Evolutionary conservation across 2,797 vertebrate genomes (phyloP).

Genomic region (Coranthus polyacanthus): DNA sequence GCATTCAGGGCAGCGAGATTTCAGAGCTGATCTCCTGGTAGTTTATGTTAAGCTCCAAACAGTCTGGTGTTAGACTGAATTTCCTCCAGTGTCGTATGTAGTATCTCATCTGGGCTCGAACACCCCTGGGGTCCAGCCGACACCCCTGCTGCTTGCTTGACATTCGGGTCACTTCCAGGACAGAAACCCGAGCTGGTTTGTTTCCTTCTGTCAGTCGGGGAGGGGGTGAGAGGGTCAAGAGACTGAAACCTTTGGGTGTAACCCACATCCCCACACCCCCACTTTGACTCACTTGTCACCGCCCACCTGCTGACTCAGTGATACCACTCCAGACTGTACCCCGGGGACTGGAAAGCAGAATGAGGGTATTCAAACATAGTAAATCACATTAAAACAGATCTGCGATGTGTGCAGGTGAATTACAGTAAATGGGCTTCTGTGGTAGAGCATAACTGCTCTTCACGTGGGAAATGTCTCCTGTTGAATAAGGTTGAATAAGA

Average conservation of each 20-base stretch:
- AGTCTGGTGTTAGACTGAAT: slow-evolving; percentile 18
- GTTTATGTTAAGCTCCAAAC: slow-evolving; percentile 18
- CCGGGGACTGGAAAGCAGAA: slow-evolving; percentile 20
- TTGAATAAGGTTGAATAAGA: not conserved
- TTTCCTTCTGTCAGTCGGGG: slow-evolving; percentile 66
- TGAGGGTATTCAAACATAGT: slow-evolving; percentile 14
- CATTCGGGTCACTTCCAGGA: slow-evolving; percentile 64
- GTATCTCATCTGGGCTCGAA: slow-evolving; percentile 26
- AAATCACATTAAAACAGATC: slow-evolving; percentile 10
- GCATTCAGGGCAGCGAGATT: slow-evolving; percentile 13
- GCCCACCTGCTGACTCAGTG: slow-evolving; percentile 68
- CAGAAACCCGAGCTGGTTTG: slow-evolving; percentile 75
- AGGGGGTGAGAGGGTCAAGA: slow-evolving; percentile 8
- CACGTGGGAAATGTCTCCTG: not conserved
- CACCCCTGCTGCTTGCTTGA: slow-evolving; percentile 64
- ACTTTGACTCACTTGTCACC: slow-evolving; percentile 48
- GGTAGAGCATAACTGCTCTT: not conserved
- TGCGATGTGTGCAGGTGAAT: not conserved
- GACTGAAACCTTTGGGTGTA: slow-evolving; percentile 32
- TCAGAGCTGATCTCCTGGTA: slow-evolving; percentile 20
- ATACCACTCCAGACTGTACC: slow-evolving; percentile 24
- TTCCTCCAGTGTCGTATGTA: slow-evolving; percentile 38
- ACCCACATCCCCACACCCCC: slow-evolving; percentile 15
- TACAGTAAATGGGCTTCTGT: not conserved
- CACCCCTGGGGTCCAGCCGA: slow-evolving; percentile 35